Evolutionary conservation across 2,888 invertebrate species (phyloP).

Genomic region (Danaus chrysippus): DNA sequence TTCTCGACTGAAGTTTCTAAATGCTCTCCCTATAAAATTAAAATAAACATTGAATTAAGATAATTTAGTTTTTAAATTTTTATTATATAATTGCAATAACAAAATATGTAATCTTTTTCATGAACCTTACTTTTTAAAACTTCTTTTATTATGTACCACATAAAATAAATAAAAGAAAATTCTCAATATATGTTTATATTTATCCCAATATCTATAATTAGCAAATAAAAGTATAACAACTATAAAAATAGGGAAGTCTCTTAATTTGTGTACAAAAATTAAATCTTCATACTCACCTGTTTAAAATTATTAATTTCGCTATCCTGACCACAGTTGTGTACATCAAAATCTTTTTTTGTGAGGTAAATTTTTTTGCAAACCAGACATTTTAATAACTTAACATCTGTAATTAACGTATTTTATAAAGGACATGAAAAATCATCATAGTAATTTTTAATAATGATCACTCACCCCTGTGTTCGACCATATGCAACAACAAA

Average conservation of each 20-base stretch:
- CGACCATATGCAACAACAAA: constrained; percentile 47
- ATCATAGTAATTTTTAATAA: neutral
- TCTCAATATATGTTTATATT: too few relatives aligned
- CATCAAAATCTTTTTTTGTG: constrained; percentile 49
- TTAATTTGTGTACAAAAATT: too few relatives aligned
- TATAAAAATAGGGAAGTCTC: too few relatives aligned
- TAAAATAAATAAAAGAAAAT: too few relatives aligned
- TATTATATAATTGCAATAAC: neutral
- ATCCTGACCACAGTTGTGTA: constrained; percentile 46
- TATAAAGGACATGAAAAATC: neutral
- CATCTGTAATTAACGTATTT: constrained; percentile 47
- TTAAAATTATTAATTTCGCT: constrained; percentile 26
- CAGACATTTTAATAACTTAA: constrained; percentile 51
- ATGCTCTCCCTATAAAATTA: constrained; percentile 35
- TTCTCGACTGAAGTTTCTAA: constrained; percentile 16
- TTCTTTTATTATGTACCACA: too few relatives aligned
- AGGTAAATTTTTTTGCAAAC: constrained; percentile 63
- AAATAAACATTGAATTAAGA: neutral
- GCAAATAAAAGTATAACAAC: too few relatives aligned
- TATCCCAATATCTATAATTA: too few relatives aligned
- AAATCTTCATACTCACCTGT: constrained; percentile 1
- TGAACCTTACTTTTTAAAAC: neutral
- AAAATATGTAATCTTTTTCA: neutral
- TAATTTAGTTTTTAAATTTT: too few relatives aligned
- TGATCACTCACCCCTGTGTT: constrained; percentile 55